These are phyloP conservation scores for Leucopternis melanops DNA, from an alignment of 2,113 vertebrate genomes.

Conservation along the genomic window DNA sequence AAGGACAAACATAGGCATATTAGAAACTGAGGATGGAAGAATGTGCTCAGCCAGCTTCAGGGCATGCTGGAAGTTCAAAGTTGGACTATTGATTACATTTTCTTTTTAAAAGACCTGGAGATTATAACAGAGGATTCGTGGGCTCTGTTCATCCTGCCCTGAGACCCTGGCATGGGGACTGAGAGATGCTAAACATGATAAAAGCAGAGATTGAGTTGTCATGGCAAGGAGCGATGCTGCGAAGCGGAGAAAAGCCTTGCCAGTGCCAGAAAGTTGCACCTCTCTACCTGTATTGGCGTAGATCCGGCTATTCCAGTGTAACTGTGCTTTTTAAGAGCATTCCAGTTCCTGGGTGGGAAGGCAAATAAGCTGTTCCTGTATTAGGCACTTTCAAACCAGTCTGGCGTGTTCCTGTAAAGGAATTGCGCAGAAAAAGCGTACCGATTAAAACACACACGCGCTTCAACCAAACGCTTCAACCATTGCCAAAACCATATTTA, in stretches of 20 bases:
- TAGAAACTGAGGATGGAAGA: neutral
- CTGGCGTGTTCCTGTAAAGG: neutral
- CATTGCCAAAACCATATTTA: constrained; percentile 1
- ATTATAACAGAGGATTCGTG: neutral
- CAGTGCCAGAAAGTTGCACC: accelerated
- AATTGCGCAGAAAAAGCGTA: neutral
- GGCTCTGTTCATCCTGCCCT: neutral
- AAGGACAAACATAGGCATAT: neutral
- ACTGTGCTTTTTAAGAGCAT: neutral
- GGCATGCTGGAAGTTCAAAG: neutral
- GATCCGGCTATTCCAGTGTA: neutral
- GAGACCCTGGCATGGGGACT: neutral
- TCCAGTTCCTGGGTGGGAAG: neutral
- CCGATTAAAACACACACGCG: neutral
- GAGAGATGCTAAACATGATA: neutral
- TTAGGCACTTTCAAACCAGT: neutral
- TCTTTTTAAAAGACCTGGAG: neutral
- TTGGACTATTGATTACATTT: neutral
- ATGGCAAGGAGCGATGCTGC: neutral
- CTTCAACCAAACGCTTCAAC: neutral
- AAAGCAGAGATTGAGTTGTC: neutral
- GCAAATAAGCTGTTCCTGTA: neutral
- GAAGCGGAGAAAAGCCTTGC: neutral
- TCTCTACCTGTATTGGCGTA: neutral
- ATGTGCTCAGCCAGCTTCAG: neutral